A percentile compares a stretch with the other conserved stretches of the same genome.
Evolutionary conservation across 2,797 vertebrate species (phyloP).

Genomic region (Mus minutoides): DNA sequence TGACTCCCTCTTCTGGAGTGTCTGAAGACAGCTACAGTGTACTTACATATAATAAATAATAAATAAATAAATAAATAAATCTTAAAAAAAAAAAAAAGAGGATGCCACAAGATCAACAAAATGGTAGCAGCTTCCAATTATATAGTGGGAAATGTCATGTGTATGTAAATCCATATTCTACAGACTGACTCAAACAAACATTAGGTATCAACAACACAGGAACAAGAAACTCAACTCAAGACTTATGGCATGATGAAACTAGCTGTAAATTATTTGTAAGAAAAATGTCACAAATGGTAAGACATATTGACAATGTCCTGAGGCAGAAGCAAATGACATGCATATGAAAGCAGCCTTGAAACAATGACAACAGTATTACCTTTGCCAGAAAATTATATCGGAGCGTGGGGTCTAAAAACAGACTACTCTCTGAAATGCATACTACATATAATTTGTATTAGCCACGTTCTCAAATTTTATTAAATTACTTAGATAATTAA

Average conservation of each 20-base stretch:
- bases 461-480: not conserved
- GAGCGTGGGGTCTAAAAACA: not conserved
- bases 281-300: conserved; percentile 8
- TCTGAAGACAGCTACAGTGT: too few relatives aligned
- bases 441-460: not conserved
- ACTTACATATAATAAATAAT: too few relatives aligned
- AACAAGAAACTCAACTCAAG: not conserved
- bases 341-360: not conserved
- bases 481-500: not conserved
- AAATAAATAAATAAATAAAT: too few relatives aligned
- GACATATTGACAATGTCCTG: not conserved
- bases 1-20: too few relatives aligned
- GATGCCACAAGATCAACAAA: not conserved
- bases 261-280: not conserved
- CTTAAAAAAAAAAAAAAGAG: too few relatives aligned
- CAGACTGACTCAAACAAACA: not conserved
- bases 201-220: not conserved
- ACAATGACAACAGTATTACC: rapidly evolving
- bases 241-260: not conserved
- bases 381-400: not conserved
- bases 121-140: not conserved
- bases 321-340: not conserved
- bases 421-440: not conserved
- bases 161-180: not conserved
- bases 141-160: not conserved